Conservation (phyloP, 1,140 invertebrate species). For the Ostrea edulis region DNA sequence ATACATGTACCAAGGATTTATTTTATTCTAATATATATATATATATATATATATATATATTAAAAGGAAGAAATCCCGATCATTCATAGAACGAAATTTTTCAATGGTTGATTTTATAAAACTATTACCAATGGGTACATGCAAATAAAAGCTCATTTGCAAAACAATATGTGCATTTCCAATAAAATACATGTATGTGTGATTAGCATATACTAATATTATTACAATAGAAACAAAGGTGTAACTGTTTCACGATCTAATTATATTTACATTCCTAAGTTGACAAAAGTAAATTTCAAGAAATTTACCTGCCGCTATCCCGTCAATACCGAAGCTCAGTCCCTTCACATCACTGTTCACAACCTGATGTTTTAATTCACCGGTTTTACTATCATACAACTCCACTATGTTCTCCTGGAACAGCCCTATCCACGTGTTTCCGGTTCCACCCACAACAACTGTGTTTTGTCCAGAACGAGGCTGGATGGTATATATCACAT, state of each 20-base stretch:
- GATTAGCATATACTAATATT: too few species aligned
- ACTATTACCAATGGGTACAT: too few species aligned
- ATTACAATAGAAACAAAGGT: too few species aligned
- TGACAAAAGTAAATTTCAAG: not conserved
- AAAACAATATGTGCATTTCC: too few species aligned
- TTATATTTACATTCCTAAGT: not conserved
- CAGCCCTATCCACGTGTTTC: constrained; percentile 50
- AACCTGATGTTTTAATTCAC: not conserved
- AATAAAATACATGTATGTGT: too few species aligned
- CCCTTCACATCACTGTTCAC: not conserved
- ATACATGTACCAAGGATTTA: too few species aligned
- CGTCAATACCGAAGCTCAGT: constrained; percentile 18
- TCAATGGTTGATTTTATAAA: too few species aligned
- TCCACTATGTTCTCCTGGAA: constrained; percentile 42
- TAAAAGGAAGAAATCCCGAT: not conserved
- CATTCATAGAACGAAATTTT: too few species aligned
- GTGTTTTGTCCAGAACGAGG: not conserved
- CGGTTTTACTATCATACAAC: constrained; percentile 37
- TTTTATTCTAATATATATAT: too few species aligned
- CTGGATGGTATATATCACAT: constrained; percentile 35
- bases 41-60: too few species aligned
- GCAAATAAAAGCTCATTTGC: too few species aligned
- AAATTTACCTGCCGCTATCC: constrained; percentile 20
- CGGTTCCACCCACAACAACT: constrained; percentile 50
- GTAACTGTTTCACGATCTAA: too few species aligned